Base-by-base conservation (phyloP, 1,140 invertebrate species). In the Gonioctena quinquepunctata region DNA sequence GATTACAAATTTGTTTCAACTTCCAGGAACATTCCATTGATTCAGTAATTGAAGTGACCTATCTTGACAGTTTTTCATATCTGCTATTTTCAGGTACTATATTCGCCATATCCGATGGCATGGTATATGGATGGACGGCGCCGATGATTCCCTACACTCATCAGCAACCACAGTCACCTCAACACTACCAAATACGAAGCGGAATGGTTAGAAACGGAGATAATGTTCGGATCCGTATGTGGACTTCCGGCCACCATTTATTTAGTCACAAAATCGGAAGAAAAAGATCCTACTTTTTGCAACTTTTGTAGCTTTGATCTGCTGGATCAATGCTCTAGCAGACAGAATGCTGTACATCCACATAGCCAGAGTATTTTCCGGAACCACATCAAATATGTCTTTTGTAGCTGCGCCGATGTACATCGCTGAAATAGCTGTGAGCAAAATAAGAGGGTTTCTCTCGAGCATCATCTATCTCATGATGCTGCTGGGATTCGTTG, bases 241-340 rank as follows among this genome's bases (percentile, higher is more conserved):
- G 88, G 89, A 2, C 88, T 89, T 0, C 81, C 88, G 4, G 85
- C 87, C 11, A 85, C 84, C 42, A 71, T 84, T 11, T 77, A 75
- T 60, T 68, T 87, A 5, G 85, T 91, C 89, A 92, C 74, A 86
- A 84, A 74, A 72, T 89, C 26, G 92, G 92, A 1, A 80, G 91
- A 1, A 91, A 89, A 77, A 77, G 78, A 11, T 85, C 88, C 84
- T 92, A 5, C 77, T 90, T 7, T 54, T 87, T 0, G 82, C 88
- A 0, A 81, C 87, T 0, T 18, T 86, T 0, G 87, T 89, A 0
- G 91, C 89, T 74, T 68, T 90, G 0, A 0, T 87, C 2, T 89
- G 89, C 6, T 93, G 90, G 89, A 19, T 71, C 16, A n/a, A 65
- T 23, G 70, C 23, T 42, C 48, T 60, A 4, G 62, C 68, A 11